Conservation (phyloP, 2,888 invertebrate species). For the Hypselothyrea guttata region DNA sequence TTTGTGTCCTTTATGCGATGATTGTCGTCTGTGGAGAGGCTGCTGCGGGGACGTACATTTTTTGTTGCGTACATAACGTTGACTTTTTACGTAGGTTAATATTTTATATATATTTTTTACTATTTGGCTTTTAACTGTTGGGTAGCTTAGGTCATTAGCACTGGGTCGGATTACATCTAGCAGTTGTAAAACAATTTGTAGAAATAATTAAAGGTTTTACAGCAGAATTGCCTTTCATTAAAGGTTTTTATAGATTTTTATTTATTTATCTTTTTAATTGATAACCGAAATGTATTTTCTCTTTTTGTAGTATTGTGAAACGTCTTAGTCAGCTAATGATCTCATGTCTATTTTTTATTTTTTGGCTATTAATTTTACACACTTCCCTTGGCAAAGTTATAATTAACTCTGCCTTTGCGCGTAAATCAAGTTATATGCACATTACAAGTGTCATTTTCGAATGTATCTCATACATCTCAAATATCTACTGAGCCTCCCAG, state of each 20-base stretch:
- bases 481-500: constrained; percentile 4
- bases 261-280: too few relatives aligned
- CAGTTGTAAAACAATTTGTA: too few relatives aligned
- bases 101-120: background rate
- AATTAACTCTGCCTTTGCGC: constrained; percentile 3
- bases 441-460: constrained; percentile 15
- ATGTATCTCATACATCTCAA: constrained; percentile 16
- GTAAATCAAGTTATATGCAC: constrained; percentile 11
- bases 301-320: too few relatives aligned
- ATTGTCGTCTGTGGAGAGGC: constrained; percentile 81
- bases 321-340: too few relatives aligned
- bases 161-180: too few relatives aligned
- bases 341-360: too few relatives aligned
- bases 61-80: constrained; percentile 79
- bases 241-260: too few relatives aligned
- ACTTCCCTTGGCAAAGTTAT: background rate
- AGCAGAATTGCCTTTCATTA: too few relatives aligned
- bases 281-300: too few relatives aligned
- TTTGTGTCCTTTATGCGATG: constrained; percentile 76
- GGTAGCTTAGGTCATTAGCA: background rate
- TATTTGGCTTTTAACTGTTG: constrained; percentile 4
- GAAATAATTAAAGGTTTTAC: too few relatives aligned
- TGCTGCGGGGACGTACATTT: constrained; percentile 81
- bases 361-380: too few relatives aligned
- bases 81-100: constrained; percentile 12